These are phyloP conservation scores for Erannis defoliaria DNA, from an alignment of 2,888 invertebrate genomes.

Conservation along the genomic window DNA sequence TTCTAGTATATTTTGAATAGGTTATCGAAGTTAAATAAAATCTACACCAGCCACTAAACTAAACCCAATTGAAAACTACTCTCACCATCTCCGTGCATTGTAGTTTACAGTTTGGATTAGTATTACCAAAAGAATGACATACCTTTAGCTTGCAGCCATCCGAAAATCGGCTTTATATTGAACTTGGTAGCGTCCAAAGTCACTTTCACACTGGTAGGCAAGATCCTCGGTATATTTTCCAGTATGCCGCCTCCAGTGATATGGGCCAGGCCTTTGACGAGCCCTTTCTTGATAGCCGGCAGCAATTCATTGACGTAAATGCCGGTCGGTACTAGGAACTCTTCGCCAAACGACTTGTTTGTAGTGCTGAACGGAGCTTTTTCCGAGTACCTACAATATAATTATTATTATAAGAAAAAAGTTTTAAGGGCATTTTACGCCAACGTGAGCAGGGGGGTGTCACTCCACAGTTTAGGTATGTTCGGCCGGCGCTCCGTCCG, in stretches of 20 bases:
- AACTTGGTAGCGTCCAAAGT: constrained; percentile 90
- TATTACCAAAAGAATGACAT: constrained; percentile 26
- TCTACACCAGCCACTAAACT: too few relatives aligned
- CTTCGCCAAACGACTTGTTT: constrained; percentile 88
- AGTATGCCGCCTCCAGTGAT: constrained; percentile 97
- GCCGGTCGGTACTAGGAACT: constrained; percentile 94
- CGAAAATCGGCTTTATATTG: constrained; percentile 92
- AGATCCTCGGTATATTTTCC: constrained; percentile 95
- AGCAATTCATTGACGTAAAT: constrained; percentile 94
- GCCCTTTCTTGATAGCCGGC: constrained; percentile 89
- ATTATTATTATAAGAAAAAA: not conserved
- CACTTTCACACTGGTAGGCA: constrained; percentile 89
- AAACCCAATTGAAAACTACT: not conserved
- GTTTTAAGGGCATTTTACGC: too few relatives aligned
- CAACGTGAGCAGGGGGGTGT: too few relatives aligned
- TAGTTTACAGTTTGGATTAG: too few relatives aligned
- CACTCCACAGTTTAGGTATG: too few relatives aligned
- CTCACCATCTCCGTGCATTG: too few relatives aligned
- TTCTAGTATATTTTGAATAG: too few relatives aligned
- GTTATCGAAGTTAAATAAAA: too few relatives aligned
- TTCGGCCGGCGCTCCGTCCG: too few relatives aligned
- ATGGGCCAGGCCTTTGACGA: constrained; percentile 95
- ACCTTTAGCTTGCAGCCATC: constrained; percentile 94
- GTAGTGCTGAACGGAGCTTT: constrained; percentile 74
- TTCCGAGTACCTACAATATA: constrained; percentile 65